Evolutionary conservation across 1,140 invertebrate genomes (phyloP), one percentile per base, ranked within the genome.

Genomic region (Drosophila pseudoobscura): DNA sequence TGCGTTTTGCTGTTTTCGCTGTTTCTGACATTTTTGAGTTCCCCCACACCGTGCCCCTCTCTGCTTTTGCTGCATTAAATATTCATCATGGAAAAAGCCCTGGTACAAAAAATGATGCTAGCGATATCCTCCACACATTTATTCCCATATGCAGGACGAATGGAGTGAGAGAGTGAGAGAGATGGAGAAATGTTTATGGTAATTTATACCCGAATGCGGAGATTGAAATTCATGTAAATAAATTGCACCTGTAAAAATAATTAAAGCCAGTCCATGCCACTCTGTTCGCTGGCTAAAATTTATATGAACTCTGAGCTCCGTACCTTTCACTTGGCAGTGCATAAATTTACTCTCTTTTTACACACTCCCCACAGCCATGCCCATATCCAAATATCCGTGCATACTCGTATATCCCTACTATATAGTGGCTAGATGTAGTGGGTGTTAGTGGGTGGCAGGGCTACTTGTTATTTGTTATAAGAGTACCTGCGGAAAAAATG

Each of bases 11-110:
- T 55, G 62, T 54, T 68, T 72, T 74, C 62, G 63, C 80, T 85
- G 80, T 74, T 85, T 80, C 78, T 85, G 80, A 85, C 80, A 85
- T 80, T 80, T 66, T 76, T 64, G 74, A 51, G 59, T 68, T 55
- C n/a, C n/a, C n/a, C 41, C 39, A 29, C 53, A 22, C 43, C 24
- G 22, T 43, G 43, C 17, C 24, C 50, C 26, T 2, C 8, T 5
- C 31, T 35, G 45, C 45, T 20, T n/a, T 56, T 29, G 24, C 54
- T 71, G 71, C 71, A 83, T 83, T 83, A 75, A 78, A 83, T 66
- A 83, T 83, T 83, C 70, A 83, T 61, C 59, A 77, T 60, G 68
- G 41, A 69, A 70, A 70, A 70, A 70, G 66, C 66, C 44, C 52
- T 35, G 46, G 41, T 41, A 44, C 46, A 47, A 56, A 66, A 50